These are phyloP conservation scores for Sylvietta virens DNA, from an alignment of 2,113 vertebrate genomes.

Conservation along the genomic window DNA sequence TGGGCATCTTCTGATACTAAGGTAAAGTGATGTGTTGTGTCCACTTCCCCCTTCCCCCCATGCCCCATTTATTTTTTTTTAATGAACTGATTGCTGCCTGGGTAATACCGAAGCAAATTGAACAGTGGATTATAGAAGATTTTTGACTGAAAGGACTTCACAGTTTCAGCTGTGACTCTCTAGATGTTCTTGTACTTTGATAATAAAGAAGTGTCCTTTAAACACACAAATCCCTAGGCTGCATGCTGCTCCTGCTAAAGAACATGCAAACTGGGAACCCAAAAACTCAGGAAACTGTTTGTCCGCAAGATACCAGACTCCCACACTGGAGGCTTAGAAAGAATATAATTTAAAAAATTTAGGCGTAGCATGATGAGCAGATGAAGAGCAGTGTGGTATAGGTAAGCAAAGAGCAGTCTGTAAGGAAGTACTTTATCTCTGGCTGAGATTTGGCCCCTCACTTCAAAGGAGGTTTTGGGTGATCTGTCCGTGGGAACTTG, in stretches of 20 bases:
- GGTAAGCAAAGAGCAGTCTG: not conserved
- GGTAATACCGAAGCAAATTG: not conserved
- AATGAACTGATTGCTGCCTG: not conserved
- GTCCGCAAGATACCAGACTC: not conserved
- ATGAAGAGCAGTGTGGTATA: not conserved
- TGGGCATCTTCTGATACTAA: not conserved
- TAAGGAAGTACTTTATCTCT: not conserved
- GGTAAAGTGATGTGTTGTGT: not conserved
- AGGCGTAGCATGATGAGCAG: not conserved
- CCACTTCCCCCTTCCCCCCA: not conserved
- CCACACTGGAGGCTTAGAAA: not conserved
- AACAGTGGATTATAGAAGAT: not conserved
- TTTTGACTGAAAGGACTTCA: not conserved
- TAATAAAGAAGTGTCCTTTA: not conserved
- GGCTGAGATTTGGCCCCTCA: not conserved
- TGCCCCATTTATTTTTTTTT: not conserved
- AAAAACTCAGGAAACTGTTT: not conserved
- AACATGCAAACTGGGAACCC: not conserved
- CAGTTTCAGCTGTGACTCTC: not conserved
- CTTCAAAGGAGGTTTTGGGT: not conserved
- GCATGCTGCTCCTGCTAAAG: not conserved
- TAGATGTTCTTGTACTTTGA: not conserved
- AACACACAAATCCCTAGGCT: not conserved
- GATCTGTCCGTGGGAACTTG: not conserved
- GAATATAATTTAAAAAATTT: not conserved